Conservation (phyloP, 2,888 invertebrate species). For the Epistrophe eligans region DNA sequence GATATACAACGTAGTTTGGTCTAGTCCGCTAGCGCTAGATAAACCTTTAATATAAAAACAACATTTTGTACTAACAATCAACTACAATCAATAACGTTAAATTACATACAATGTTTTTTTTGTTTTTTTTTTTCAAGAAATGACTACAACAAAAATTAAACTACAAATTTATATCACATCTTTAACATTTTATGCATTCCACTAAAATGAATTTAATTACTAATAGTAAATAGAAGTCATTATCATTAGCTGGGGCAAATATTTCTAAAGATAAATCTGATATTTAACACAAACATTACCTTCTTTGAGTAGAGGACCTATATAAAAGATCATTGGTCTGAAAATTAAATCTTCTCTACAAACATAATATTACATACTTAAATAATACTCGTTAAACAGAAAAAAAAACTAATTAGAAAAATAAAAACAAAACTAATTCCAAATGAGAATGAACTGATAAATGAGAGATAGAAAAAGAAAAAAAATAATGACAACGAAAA, state of each 20-base stretch:
- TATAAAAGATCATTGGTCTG: conserved; percentile 1
- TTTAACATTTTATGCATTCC: not conserved
- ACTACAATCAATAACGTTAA: not conserved
- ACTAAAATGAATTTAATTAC: not conserved
- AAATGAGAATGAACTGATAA: conserved; percentile 63
- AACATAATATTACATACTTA: not conserved
- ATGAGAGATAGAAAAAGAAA: conserved; percentile 31
- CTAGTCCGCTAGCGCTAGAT: too few relatives aligned
- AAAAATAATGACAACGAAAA: conserved; percentile 30
- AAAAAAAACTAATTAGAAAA: not conserved
- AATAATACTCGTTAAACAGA: not conserved
- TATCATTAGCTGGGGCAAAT: not conserved
- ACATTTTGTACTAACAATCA: not conserved
- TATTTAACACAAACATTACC: not conserved
- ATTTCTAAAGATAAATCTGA: not conserved
- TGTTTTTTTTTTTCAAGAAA: not conserved
- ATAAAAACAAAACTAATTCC: conserved; percentile 29
- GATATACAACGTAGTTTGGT: too few relatives aligned
- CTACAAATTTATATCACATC: not conserved
- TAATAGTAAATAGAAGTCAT: not conserved
- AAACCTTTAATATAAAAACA: too few relatives aligned
- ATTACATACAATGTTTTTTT: too few relatives aligned
- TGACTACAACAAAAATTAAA: not conserved
- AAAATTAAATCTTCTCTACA: conserved; percentile 9
- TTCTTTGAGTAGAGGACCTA: not conserved